phyloP scores from a whole-genome alignment of 35 echinoderm and acorn worm species.

The Anneissia japonica region DNA sequence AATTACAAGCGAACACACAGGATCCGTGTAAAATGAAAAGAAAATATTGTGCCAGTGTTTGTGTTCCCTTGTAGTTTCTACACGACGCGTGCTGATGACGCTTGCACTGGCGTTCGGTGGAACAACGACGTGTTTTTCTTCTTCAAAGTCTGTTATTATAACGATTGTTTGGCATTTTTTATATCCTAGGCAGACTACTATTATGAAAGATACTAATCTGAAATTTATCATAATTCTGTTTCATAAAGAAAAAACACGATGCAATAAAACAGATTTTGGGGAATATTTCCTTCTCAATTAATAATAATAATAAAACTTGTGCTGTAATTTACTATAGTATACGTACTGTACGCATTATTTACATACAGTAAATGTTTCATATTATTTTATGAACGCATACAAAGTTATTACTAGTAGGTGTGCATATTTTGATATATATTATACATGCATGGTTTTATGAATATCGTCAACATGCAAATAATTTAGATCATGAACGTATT shows the following conservation, averaged over 20 bases:
- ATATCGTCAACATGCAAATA: too few species aligned
- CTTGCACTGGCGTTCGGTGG: neutral
- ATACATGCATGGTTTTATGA: too few species aligned
- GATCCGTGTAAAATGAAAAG: neutral
- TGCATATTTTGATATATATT: too few species aligned
- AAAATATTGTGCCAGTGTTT: neutral
- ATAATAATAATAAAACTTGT: neutral
- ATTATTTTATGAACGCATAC: too few species aligned
- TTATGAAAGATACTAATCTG: neutral
- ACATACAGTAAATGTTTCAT: too few species aligned
- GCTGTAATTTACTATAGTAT: too few species aligned
- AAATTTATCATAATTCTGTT: neutral
- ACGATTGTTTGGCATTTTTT: neutral
- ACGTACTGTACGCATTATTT: too few species aligned
- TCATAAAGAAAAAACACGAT: neutral
- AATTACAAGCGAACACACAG: neutral
- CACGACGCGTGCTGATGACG: neutral
- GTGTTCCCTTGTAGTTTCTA: neutral
- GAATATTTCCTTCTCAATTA: neutral
- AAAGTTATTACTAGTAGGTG: too few species aligned
- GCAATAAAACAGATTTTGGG: too few species aligned
- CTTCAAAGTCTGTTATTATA: neutral
- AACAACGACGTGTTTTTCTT: neutral
- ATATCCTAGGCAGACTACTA: neutral
- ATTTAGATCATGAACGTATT: too few species aligned